Evolutionary conservation across 2,888 invertebrate species (phyloP), one percentile per base, ranked within the genome.

Genomic region (Pecten maximus): DNA sequence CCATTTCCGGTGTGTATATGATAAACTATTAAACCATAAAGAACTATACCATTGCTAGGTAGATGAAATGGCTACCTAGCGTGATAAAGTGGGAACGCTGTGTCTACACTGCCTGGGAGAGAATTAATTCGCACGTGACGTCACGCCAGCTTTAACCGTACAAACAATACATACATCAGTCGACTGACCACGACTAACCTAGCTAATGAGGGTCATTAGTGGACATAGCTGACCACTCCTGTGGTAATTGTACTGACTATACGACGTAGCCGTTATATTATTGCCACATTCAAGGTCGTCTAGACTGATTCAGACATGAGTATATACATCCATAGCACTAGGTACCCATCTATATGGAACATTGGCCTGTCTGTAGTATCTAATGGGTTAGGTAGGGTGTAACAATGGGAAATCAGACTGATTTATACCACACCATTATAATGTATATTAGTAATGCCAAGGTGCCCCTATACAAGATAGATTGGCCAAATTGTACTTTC

Each of bases 181-280:
- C 8, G 28, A 74, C 74, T 28, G 35, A 74, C 28, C 74, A 74
- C 28, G 0, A 74, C 74, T 74, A 23, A 35, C 35, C 28, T 35
- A 3, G 28, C 74, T 74, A 74, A 74, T 74, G 35, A 74, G 35
- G 74, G 74, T 74, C 74, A 74, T 74, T 74, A 74, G 74, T 35
- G 74, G 74, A 74, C 74, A 74, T 35, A 74, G 74, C 74, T 74
- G 74, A 74, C 74, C 74, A 74, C 28, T 74, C 74, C 74, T 35
- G 10, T 12, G 10, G 74, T 74, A 74, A 74, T 74, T 74, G 35
- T 10, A 74, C 74, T 6, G 74, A 74, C 74, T 74, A 74, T 74
- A 15, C 74, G 15, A 16, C 35, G 10, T 23, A 28, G 35, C 10
- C 74, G 8, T 10, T 8, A 15, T 23, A 74, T 74, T 74, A 74